Base-by-base conservation (phyloP, 1,140 invertebrate species). In the Caenorhabditis brenneri region DNA sequence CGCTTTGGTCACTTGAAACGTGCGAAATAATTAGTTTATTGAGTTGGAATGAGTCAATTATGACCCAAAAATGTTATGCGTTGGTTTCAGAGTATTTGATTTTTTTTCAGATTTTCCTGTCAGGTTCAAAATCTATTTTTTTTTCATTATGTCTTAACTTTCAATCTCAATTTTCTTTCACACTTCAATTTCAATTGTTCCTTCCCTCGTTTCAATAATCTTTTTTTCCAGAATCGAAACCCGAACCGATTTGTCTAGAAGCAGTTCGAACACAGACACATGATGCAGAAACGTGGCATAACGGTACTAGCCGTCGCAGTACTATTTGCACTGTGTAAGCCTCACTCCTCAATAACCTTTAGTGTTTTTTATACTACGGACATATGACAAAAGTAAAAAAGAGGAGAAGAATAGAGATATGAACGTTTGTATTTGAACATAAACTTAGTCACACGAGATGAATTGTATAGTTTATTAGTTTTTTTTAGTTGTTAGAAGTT, bases 281-380 rank as follows among this genome's bases (percentile, higher is more conserved):
- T n/a, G 5, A 51, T 15, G 22, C 10, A 27, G 53, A 22, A 22
- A 27, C 53, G 65, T 74, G 65, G 36, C 65, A 74, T n/a, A 74
- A 46, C 36, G 36, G n/a, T 74, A 22, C 65, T 74, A 12, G 36
- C 65, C 36, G 65, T n/a, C 24, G 53, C 53, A 9, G n/a, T 74
- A 46, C 10, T 74, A 24, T 74, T 74, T 42, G 65, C 65, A 74
- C 65, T 74, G 36, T 74, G 65, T 74, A 74, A 74, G 65, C 36
- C 58, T 33, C 48, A 9, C n/a, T 51, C n/a, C 48, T 51, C 48
- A 4, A 7, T 31, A n/a, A n/a, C n/a, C 33, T 60, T 60, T 65
- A 6, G 7, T 65, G 3, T 7, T 36, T 33, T 65, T 36, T 65
- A 10, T 15, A 65, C 31, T 19, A 7, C 4, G 36, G 29, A 58